A percentile compares a stretch with the other conserved stretches of the same genome.
phyloP scores from a whole-genome alignment of 1,140 invertebrate species.

The Caenorhabditis briggsae region DNA sequence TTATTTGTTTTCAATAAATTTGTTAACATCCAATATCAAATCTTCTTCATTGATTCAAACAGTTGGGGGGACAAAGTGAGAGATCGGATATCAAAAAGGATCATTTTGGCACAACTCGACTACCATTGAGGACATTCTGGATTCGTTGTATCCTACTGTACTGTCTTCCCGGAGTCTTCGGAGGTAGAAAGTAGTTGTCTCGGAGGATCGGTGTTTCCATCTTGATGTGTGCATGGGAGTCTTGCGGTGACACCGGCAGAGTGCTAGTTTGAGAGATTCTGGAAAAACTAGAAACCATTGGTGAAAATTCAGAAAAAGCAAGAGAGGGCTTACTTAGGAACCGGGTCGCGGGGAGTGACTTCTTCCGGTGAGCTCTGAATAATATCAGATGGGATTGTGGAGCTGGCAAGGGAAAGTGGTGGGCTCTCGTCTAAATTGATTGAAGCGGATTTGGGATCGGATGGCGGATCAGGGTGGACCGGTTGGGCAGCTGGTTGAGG shows the following conservation, averaged over 20 bases:
- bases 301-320: background rate
- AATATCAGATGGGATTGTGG: slow-evolving; percentile 16
- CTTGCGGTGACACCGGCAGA: background rate
- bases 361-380: background rate
- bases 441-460: slow-evolving; percentile 9
- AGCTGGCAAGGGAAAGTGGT: background rate
- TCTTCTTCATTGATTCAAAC: background rate
- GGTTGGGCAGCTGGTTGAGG: background rate
- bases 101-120: slow-evolving; percentile 37
- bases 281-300: slow-evolving; percentile 43
- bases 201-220: background rate
- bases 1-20: slow-evolving; percentile 47
- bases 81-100: background rate
- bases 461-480: slow-evolving; percentile 5
- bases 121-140: slow-evolving; percentile 1
- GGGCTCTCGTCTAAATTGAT: background rate
- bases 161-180: background rate
- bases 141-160: slow-evolving; percentile 40
- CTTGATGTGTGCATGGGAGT: background rate
- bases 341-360: background rate
- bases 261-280: slow-evolving; percentile 47
- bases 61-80: background rate
- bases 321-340: background rate
- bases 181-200: slow-evolving; percentile 42
- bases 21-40: background rate